These are phyloP conservation scores for Alcedo quadribrachys DNA, from an alignment of 2,797 vertebrate genomes.

Conservation along the genomic window DNA sequence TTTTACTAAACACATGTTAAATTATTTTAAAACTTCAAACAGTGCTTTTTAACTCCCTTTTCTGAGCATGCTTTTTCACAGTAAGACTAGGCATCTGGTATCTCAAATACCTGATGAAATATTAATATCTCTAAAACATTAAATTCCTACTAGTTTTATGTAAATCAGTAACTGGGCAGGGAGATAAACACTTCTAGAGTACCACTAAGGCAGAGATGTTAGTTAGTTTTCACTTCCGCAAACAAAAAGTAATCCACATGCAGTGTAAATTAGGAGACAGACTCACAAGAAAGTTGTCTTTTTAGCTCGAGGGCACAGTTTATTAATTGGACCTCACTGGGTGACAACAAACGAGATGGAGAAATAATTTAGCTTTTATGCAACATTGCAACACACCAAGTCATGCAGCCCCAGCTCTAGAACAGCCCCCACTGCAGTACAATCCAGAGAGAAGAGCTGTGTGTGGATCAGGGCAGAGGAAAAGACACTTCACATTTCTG, in stretches of 20 bases:
- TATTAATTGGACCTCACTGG: neutral
- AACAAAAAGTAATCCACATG: neutral
- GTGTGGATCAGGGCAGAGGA: neutral
- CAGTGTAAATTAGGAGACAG: neutral
- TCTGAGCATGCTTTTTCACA: neutral
- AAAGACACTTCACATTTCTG: neutral
- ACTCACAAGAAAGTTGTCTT: neutral
- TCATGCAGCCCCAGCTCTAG: neutral
- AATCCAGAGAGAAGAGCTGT: neutral
- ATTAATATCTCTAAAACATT: neutral
- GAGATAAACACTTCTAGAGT: neutral
- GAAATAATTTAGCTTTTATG: neutral
- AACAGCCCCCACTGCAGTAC: neutral
- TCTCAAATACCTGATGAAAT: neutral
- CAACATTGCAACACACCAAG: neutral
- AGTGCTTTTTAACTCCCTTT: neutral
- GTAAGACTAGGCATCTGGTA: neutral
- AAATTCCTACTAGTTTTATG: neutral
- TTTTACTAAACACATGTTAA: neutral
- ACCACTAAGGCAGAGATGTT: neutral
- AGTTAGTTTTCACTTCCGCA: neutral
- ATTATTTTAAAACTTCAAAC: neutral
- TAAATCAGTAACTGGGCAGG: neutral
- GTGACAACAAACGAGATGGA: neutral
- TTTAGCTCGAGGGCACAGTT: neutral